A percentile compares a stretch with the other conserved stretches of the same genome.
These are phyloP conservation scores for Megalops cyprinoides DNA, from an alignment of 2,797 vertebrate genomes.

Conservation along the genomic window DNA sequence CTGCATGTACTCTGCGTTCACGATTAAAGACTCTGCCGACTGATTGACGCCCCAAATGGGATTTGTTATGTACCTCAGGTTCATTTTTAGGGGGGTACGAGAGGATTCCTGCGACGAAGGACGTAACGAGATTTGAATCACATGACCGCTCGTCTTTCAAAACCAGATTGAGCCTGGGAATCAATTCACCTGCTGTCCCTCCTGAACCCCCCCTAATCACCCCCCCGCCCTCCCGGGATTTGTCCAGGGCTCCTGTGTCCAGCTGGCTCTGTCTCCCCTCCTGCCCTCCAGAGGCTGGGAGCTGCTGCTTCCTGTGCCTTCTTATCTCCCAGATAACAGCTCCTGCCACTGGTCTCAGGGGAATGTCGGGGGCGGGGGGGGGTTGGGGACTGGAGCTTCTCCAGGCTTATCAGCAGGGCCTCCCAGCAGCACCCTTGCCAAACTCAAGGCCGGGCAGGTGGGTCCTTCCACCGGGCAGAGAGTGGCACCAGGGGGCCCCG, in stretches of 20 bases:
- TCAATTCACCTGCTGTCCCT: background rate
- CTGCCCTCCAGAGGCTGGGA: constrained; percentile 47
- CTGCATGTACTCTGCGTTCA: background rate
- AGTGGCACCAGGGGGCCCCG: no score
- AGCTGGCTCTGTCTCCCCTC: constrained; percentile 30
- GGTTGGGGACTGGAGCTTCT: no score
- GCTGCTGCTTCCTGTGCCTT: constrained; percentile 52
- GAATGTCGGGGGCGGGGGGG: no score
- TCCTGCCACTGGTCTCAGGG: constrained; percentile 28
- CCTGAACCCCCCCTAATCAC: background rate
- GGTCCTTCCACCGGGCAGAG: no score
- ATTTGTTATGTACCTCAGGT: background rate
- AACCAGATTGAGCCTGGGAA: background rate
- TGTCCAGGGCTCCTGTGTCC: background rate
- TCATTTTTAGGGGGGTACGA: background rate
- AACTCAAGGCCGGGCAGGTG: constrained; percentile 63
- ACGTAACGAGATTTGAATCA: background rate
- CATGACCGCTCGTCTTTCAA: no score
- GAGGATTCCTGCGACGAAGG: background rate
- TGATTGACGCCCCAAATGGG: no score
- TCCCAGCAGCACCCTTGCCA: constrained; percentile 41
- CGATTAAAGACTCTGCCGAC: background rate
- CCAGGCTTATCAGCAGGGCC: constrained; percentile 61
- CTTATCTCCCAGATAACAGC: constrained; percentile 66
- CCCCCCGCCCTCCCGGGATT: background rate